A percentile compares a stretch with the other conserved stretches of the same genome.
phyloP scores from a whole-genome alignment of 2,888 invertebrate species.

The Dolichomitus sp. region DNA sequence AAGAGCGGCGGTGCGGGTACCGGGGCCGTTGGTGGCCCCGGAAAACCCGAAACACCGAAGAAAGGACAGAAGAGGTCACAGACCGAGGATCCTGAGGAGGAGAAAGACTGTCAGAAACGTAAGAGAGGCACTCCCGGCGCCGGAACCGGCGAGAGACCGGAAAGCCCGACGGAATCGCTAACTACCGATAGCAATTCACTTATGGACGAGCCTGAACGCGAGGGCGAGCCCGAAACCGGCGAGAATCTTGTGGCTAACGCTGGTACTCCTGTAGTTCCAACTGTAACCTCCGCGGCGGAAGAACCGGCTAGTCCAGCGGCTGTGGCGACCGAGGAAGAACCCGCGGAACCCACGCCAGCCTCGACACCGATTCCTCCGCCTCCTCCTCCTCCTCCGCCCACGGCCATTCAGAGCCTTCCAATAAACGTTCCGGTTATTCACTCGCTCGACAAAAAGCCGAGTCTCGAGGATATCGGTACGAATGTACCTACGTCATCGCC shows the following conservation, averaged over 20 bases:
- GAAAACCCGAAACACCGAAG: constrained; percentile 83
- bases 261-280: constrained; percentile 40
- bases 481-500: constrained; percentile 30
- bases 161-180: constrained; percentile 94
- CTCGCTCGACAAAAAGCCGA: constrained; percentile 80
- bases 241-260: constrained; percentile 78
- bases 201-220: constrained; percentile 89
- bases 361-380: constrained; percentile 76
- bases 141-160: constrained; percentile 87
- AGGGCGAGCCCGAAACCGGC: constrained; percentile 80
- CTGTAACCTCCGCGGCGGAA: constrained; percentile 60
- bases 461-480: constrained; percentile 75
- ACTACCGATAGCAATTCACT: constrained; percentile 95
- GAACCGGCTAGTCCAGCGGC: constrained; percentile 73
- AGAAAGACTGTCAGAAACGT: constrained; percentile 88
- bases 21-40: constrained; percentile 53
- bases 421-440: constrained; percentile 84
- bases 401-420: constrained; percentile 76
- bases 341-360: constrained; percentile 76
- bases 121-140: constrained; percentile 83
- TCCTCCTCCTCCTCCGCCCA: neutral
- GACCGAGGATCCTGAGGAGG: constrained; percentile 88
- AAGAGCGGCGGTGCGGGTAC: constrained; percentile 76
- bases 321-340: constrained; percentile 78
- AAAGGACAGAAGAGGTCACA: constrained; percentile 89